A percentile compares a stretch with the other conserved stretches of the same genome.
Evolutionary conservation across 2,888 invertebrate species (phyloP).

Genomic region (Andricus quercusramuli): DNA sequence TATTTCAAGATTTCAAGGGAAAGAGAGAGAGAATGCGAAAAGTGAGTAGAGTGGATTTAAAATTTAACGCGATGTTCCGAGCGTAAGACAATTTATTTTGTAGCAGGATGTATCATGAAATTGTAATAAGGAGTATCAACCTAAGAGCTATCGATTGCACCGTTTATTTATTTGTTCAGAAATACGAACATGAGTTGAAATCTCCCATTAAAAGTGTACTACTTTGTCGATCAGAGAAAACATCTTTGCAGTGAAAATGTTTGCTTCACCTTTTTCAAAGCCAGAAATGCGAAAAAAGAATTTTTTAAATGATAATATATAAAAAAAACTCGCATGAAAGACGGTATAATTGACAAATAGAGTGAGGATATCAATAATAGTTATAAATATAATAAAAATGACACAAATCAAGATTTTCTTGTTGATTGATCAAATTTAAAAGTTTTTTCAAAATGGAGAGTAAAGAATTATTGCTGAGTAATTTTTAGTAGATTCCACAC

Average conservation of each 20-base stretch:
- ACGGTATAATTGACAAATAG: background rate
- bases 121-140: slow-evolving; percentile 17
- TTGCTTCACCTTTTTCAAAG: background rate
- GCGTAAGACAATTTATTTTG: slow-evolving; percentile 5
- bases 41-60: slow-evolving; percentile 28
- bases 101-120: slow-evolving; percentile 30
- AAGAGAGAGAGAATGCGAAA: background rate
- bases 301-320: background rate
- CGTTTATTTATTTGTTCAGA: slow-evolving; percentile 17
- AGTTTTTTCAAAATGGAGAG: no score
- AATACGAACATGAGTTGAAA: slow-evolving; percentile 21
- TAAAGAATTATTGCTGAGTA: no score
- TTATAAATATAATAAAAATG: background rate
- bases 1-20: slow-evolving; percentile 20
- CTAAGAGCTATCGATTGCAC: slow-evolving; percentile 33
- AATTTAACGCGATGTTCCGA: slow-evolving; percentile 26
- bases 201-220: background rate
- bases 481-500: no score
- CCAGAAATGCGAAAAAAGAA: background rate
- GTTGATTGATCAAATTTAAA: no score
- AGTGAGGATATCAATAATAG: background rate
- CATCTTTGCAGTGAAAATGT: background rate
- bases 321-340: background rate
- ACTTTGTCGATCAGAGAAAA: background rate
- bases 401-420: background rate